Evolutionary conservation across 2,797 vertebrate species (phyloP), one percentile per base, ranked within the genome.

Genomic region (Lithobates sylvaticus): DNA sequence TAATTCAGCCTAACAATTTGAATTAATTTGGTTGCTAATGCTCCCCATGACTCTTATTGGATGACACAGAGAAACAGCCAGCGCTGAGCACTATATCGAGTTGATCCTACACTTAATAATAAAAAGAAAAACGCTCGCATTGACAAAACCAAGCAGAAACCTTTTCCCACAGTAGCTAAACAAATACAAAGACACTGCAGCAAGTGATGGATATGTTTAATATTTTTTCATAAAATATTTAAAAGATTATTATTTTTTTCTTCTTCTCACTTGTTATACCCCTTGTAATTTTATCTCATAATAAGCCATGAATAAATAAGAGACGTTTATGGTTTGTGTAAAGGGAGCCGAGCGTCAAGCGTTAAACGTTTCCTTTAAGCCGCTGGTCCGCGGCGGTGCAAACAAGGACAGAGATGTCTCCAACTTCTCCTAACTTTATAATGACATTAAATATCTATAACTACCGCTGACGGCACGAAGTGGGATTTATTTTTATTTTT

Each of bases 171-270:
- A 42, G 44, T 69, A 69, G n/a, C 44, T 81, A 76, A 79, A 81
- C n/a, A 81, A 80, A 85, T 58, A 75, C 13, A 12, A 80, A 76
- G 71, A 58, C 21, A 39, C 21, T 12, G 12, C 76, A 65, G 34
- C 67, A 61, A 68, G 72, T 82, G 85, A 81, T 86, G 64, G 76
- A 86, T 81, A 86, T 82, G 50, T 76, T 81, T 86, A 81, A 86
- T 86, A 86, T 27, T 21, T 82, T 76, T 81, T 9, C 79, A 86
- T 86, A 72, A 86, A 84, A 86, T 86, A 86, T 86, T 86, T 72
- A 86, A 84, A 84, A 65, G 15, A 72, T 82, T 71, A 47, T 86
- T 76, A 47, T 64, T 76, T 69, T 64, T 12, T 44, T 44, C 42
- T 44, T 71, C 70, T 72, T 47, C 70, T 76, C 64, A 69, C 70